phyloP scores from a whole-genome alignment of 2,797 vertebrate species.

The Lindbergichthys nudifrons region DNA sequence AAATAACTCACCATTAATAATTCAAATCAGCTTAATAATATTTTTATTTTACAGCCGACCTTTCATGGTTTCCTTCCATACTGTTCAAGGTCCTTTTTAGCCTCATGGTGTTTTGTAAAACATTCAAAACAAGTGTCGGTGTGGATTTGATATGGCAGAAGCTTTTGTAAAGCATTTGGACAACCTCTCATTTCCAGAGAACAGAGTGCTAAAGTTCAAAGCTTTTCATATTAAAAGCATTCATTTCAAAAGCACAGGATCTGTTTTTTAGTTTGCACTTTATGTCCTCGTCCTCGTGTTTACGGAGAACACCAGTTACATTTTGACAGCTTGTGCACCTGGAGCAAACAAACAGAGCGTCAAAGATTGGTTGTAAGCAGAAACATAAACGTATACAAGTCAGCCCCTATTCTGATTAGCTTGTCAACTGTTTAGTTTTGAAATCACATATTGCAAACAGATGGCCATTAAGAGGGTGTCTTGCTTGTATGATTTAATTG shows the following conservation, averaged over 20 bases:
- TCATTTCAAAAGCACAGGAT: neutral
- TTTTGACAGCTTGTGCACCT: constrained; percentile 23
- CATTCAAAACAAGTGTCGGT: neutral
- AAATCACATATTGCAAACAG: constrained; percentile 13
- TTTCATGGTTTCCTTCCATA: neutral
- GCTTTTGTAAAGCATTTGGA: constrained; percentile 1
- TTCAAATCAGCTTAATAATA: neutral
- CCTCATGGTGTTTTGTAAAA: neutral
- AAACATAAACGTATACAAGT: neutral
- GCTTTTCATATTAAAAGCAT: neutral
- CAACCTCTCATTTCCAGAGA: neutral
- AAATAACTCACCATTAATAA: neutral
- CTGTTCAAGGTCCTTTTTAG: neutral
- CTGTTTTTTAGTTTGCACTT: neutral
- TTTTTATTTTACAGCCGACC: neutral
- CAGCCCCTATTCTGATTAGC: neutral
- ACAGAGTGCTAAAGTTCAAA: constrained; percentile 1
- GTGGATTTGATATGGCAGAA: neutral
- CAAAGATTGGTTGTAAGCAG: neutral
- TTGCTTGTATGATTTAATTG: neutral
- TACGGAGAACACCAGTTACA: neutral
- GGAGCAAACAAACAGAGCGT: neutral
- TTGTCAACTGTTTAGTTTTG: neutral
- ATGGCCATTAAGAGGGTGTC: constrained; percentile 1
- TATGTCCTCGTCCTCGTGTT: neutral